Percentiles rank a stretch among this genome's conserved stretches.
phyloP scores from a whole-genome alignment of 2,888 invertebrate genomes.

The Mythimna albipuncta region DNA sequence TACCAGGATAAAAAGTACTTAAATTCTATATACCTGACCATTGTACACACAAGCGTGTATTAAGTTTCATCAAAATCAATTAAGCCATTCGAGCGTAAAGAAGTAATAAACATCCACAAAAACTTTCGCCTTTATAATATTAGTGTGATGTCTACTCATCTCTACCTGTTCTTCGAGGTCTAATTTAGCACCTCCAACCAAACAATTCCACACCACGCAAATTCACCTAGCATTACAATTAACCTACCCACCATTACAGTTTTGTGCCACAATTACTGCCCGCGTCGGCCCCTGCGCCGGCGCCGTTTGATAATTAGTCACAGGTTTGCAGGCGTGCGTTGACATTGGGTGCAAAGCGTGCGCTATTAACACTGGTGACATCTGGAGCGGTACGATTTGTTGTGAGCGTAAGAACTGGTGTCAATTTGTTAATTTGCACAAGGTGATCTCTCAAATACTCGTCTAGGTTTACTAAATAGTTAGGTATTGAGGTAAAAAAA shows the following conservation, averaged over 20 bases:
- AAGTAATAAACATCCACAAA: too few relatives aligned
- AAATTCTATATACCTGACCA: too few relatives aligned
- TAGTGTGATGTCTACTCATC: not conserved
- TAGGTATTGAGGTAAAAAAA: too few relatives aligned
- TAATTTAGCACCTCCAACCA: not conserved
- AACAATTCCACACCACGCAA: not conserved
- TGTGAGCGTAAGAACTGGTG: constrained; percentile 9
- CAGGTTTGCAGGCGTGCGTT: constrained; percentile 69
- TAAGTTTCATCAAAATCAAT: too few relatives aligned
- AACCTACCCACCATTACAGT: constrained; percentile 7
- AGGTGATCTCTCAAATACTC: too few relatives aligned
- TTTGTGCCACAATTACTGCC: constrained; percentile 17
- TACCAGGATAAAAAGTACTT: too few relatives aligned
- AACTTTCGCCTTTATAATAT: too few relatives aligned
- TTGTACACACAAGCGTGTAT: too few relatives aligned
- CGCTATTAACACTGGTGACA: constrained; percentile 65
- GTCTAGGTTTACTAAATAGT: too few relatives aligned
- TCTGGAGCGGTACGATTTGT: constrained; percentile 48
- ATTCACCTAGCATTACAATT: not conserved
- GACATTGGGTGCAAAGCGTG: constrained; percentile 65
- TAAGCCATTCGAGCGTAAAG: too few relatives aligned
- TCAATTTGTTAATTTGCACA: not conserved
- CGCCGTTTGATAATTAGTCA: constrained; percentile 65
- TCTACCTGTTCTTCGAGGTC: not conserved
- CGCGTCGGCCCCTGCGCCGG: constrained; percentile 30